Base-by-base conservation (phyloP, 2,888 invertebrate species). In the Adelognathus sp. region DNA sequence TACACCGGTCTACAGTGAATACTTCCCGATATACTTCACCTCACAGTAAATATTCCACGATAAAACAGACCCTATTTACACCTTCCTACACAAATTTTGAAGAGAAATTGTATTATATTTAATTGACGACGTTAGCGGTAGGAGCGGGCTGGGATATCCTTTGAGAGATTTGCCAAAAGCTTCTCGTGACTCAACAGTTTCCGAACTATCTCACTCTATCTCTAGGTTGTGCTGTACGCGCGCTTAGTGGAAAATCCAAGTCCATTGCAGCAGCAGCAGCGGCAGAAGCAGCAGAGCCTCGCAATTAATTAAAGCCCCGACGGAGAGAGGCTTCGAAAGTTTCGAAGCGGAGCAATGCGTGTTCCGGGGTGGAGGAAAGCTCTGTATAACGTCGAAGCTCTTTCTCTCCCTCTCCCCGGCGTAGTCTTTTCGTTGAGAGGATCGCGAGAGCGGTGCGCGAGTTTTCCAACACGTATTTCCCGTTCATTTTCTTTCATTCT, bases 231-330 rank as follows among this genome's bases (percentile, higher is more conserved):
- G 27, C 31, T 41, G 9, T 54, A 27, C 36, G 61, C 41, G 63
- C 64, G 70, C 73, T 58, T 39, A 69, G 73, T 61, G 50, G 56
- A 72, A 63, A 75, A 69, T 81, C 74, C 66, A 29, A 58, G 54
- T 36, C 58, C 60, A 50, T 44, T 52, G 58, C 66, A 67, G 44
- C 41, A 54, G 31, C n/a, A n/a, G n/a, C n/a, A n/a, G n/a, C n/a
- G n/a, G n/a, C n/a, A n/a, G n/a, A n/a, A n/a, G n/a, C n/a, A 33
- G n/a, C 36, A 16, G 67, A 67, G 61, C 74, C 70, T 58, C 60
- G 64, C 76, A 77, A 81, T 79, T 79, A 81, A 81, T 81, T 77
- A 75, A 72, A 81, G 69, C 70, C 54, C 77, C 21, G 66, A 36
- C 73, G 33, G 29, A 67, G 50, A 56, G 44, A 56, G 60, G 63